Base-by-base conservation (phyloP, 2,113 vertebrate species). In the Megaceryle maxima region DNA sequence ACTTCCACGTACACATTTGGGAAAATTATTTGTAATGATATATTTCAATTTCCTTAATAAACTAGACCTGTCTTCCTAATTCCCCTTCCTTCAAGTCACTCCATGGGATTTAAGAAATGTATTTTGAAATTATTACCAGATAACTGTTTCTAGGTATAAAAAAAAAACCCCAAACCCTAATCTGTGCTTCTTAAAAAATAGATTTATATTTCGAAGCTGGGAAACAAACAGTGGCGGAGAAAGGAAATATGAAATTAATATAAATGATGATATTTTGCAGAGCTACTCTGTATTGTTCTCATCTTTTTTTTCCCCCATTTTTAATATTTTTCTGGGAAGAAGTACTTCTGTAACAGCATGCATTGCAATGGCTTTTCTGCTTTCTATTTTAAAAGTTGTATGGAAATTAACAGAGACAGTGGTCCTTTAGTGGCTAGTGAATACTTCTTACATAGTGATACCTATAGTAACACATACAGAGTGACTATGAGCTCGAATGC, bases 401-500 rank as follows among this genome's bases (percentile, higher is more conserved):
- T 82, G 51, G 50, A 53, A 35, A 1, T 31, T 80, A 20, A n/a
- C 55, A 87, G 84, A 64, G 74, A 12, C 44, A 83, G 88, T 33
- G 77, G 87, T 82, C 73, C 82, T 94, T 79, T 16, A 77, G 87
- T 81, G 87, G 67, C 83, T 90, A 50, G 0, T 53, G 95, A 96
- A 74, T 90, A 44, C 95, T 93, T 73, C 68, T 85, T 83, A 66
- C 56, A 13, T 81, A n/a, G 69, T 9, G 94, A 21, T 93, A 97
- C 97, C 97, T 97, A 10, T 5, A 48, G 95, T 41, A 90, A 78
- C 86, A 31, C 76, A 70, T 62, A 35, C 14, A 1, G 62, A 97
- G 94, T 75, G 96, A 96, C 67, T 85, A 72, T 74, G 92, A 97
- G 97, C 98, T 98, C 97, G 98, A 98, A 97, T 90, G 86, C 90